phyloP scores from a whole-genome alignment of 2,888 invertebrate genomes.

The Lasioglossum villosulum region DNA sequence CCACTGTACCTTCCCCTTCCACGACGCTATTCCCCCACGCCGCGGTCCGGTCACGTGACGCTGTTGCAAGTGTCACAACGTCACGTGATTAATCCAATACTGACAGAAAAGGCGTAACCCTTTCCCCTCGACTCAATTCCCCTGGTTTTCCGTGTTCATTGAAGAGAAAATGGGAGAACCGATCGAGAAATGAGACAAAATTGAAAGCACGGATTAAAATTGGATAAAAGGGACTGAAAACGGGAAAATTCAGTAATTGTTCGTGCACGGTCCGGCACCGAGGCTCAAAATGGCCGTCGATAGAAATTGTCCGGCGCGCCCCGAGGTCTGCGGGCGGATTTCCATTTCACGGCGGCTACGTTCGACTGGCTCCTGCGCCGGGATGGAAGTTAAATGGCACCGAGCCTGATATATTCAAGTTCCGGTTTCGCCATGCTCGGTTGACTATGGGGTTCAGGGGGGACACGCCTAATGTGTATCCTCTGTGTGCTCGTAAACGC shows the following conservation, averaged over 20 bases:
- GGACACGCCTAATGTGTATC: constrained; percentile 72
- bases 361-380: constrained; percentile 58
- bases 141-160: too few species aligned
- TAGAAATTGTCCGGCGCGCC: constrained; percentile 61
- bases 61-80: too few species aligned
- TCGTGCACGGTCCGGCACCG: background rate
- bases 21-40: too few species aligned
- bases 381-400: constrained; percentile 69
- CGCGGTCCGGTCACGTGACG: too few species aligned
- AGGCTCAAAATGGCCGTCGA: constrained; percentile 18
- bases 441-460: constrained; percentile 66
- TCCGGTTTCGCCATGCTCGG: constrained; percentile 74
- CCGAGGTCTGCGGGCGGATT: constrained; percentile 63
- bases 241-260: background rate
- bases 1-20: too few species aligned
- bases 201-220: background rate
- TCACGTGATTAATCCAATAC: too few species aligned
- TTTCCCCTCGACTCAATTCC: too few species aligned
- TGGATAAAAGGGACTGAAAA: background rate
- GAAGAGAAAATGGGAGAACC: too few species aligned
- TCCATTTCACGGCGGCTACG: constrained; percentile 71
- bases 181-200: background rate
- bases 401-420: constrained; percentile 66
- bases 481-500: constrained; percentile 55
- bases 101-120: too few species aligned